Percentiles rank a stretch among this genome's conserved stretches.
phyloP scores from a whole-genome alignment of 2,888 invertebrate genomes.

The Caenorhabditis imperialis region DNA sequence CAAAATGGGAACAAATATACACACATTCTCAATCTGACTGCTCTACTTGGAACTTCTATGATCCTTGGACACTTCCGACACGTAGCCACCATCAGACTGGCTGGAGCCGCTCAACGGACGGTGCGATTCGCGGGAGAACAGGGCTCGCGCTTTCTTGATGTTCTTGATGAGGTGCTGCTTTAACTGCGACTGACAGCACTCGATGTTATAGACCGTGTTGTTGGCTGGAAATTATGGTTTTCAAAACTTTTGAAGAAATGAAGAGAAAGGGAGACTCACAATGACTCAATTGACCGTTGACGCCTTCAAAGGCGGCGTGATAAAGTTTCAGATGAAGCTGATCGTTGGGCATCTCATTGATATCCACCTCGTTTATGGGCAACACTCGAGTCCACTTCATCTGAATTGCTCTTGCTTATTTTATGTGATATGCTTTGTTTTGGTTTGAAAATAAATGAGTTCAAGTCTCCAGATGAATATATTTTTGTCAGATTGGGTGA shows the following conservation, averaged over 20 bases:
- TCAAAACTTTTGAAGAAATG: slow-evolving; percentile 2
- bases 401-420: slow-evolving; percentile 12
- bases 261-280: slow-evolving; percentile 33
- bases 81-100: slow-evolving; percentile 69
- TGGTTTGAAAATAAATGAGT: not conserved
- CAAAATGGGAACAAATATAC: not conserved
- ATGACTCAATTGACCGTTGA: slow-evolving; percentile 63
- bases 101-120: slow-evolving; percentile 68
- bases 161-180: slow-evolving; percentile 62
- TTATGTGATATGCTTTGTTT: too few species aligned
- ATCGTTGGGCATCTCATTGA: slow-evolving; percentile 56
- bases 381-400: slow-evolving; percentile 63
- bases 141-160: slow-evolving; percentile 58
- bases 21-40: too few species aligned
- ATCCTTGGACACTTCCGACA: slow-evolving; percentile 64
- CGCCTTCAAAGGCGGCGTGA: slow-evolving; percentile 59
- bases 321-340: slow-evolving; percentile 45
- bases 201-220: slow-evolving; percentile 59
- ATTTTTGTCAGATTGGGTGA: too few species aligned
- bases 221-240: slow-evolving; percentile 51
- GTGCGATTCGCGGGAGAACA: slow-evolving; percentile 52
- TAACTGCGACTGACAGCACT: slow-evolving; percentile 61
- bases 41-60: slow-evolving; percentile 36
- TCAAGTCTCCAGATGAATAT: not conserved
- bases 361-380: slow-evolving; percentile 63